These are phyloP conservation scores for Micropoecilia bifurca DNA, from an alignment of 2,797 vertebrate genomes.

Conservation along the genomic window DNA sequence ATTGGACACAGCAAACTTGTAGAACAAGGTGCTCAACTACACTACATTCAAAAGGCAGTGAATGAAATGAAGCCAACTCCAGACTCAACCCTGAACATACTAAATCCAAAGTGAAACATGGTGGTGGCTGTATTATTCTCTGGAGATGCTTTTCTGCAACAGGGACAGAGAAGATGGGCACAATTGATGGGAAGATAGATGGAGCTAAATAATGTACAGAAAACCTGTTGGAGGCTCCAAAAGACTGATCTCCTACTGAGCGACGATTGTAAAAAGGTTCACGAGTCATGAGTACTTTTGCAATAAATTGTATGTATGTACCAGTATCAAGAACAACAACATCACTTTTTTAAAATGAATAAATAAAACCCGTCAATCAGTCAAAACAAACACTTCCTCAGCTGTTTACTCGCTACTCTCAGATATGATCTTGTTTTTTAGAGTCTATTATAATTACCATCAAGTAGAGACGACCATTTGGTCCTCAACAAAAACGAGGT, in stretches of 20 bases:
- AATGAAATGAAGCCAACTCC: not conserved
- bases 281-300: not conserved
- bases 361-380: not conserved
- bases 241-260: not conserved
- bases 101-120: not conserved
- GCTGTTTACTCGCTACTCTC: not conserved
- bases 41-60: too few species aligned
- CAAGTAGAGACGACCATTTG: not conserved
- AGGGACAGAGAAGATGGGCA: not conserved
- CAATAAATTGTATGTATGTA: not conserved
- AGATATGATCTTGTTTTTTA: not conserved
- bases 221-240: not conserved
- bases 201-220: not conserved
- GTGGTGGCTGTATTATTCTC: not conserved
- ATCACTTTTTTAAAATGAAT: not conserved
- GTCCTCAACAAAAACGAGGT: not conserved
- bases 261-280: not conserved
- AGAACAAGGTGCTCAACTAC: too few species aligned
- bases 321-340: not conserved
- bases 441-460: not conserved
- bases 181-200: not conserved
- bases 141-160: not conserved
- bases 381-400: not conserved
- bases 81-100: not conserved
- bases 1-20: too few species aligned